Evolutionary conservation across 2,113 vertebrate genomes (phyloP).

Genomic region (human (Homo sapiens)): GRCh38 chr5:119050501-119051000

Average conservation of each 20-base stretch:
- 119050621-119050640: conserved; percentile 83
- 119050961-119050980: neutral
- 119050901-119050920: neutral
- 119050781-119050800: neutral
- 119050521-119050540: conserved; percentile 56
- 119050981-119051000: neutral
- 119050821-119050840: neutral
- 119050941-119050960: neutral
- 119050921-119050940: neutral
- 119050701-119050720: too few species aligned
- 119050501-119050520: conserved; percentile 65
- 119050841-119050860: neutral
- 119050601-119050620: conserved; percentile 81
- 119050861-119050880: neutral
- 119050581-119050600: conserved; percentile 79
- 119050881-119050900: neutral
- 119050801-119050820: neutral
- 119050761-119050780: too few species aligned
- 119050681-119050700: conserved; percentile 77
- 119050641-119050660: conserved; percentile 82
- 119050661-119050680: conserved; percentile 82
- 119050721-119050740: too few species aligned
- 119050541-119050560: conserved; percentile 73
- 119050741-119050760: too few species aligned
- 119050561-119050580: conserved; percentile 75